These are phyloP conservation scores for Tapera naevia DNA, from an alignment of 2,797 vertebrate species.

Conservation along the genomic window DNA sequence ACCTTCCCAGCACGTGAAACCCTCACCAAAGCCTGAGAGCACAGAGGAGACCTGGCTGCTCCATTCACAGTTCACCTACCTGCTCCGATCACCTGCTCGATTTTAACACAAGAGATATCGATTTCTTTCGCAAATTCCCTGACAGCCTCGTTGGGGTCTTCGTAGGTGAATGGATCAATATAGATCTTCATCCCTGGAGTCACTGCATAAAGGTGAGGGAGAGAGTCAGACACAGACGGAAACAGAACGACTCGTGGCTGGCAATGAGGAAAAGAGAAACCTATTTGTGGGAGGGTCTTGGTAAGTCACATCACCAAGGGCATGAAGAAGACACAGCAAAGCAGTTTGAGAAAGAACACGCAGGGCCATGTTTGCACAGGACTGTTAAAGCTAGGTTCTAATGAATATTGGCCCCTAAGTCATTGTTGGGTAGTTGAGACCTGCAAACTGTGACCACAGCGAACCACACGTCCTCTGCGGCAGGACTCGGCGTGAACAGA, in stretches of 20 bases:
- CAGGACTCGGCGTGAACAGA: background rate
- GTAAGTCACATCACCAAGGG: background rate
- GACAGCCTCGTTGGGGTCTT: conserved; percentile 95
- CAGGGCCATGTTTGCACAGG: background rate
- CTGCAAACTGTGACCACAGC: background rate
- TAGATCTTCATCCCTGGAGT: conserved; percentile 98
- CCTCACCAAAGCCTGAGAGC: background rate
- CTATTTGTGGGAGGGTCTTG: background rate
- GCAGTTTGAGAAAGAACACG: background rate
- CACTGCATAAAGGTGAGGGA: conserved; percentile 79
- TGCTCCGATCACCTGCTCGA: conserved; percentile 98
- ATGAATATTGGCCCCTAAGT: background rate
- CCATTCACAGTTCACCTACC: conserved; percentile 76
- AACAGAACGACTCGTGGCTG: background rate
- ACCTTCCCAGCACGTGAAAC: background rate
- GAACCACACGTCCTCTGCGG: background rate
- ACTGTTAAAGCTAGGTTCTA: background rate
- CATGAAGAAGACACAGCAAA: background rate
- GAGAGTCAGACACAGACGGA: conserved; percentile 14
- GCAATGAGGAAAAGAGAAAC: background rate
- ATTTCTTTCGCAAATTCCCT: conserved; percentile 97
- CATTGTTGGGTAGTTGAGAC: background rate
- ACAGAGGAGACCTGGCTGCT: background rate
- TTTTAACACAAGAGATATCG: conserved; percentile 95
- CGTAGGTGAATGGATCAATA: conserved; percentile 95